Conservation (phyloP, 2,797 vertebrate genomes). For the Phoebastria nigripes region DNA sequence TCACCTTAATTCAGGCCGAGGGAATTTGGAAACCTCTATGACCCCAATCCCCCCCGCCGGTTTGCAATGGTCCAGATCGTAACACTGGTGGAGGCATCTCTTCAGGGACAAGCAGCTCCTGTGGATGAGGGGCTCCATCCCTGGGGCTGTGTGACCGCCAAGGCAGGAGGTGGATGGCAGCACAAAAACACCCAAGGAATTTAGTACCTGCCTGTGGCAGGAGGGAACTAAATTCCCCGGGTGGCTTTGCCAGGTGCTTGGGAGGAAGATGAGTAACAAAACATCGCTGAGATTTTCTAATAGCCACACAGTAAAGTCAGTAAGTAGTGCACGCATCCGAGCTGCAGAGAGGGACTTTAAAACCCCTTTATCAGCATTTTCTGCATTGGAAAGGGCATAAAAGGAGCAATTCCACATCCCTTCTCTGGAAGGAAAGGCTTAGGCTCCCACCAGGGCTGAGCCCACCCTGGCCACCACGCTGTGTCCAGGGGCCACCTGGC, state of each 20-base stretch:
- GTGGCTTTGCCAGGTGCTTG: background rate
- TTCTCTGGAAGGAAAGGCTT: background rate
- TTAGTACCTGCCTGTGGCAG: fast-evolving
- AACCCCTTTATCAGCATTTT: background rate
- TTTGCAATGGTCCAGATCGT: too few relatives aligned
- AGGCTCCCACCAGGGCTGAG: background rate
- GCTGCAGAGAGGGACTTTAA: background rate
- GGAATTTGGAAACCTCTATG: too few relatives aligned
- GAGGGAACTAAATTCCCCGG: background rate
- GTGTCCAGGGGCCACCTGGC: background rate
- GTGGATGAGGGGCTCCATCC: slow-evolving; percentile 46
- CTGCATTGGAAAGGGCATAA: background rate
- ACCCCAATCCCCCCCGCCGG: too few relatives aligned
- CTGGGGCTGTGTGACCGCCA: background rate
- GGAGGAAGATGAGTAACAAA: background rate
- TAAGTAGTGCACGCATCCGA: fast-evolving
- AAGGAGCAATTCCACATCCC: background rate
- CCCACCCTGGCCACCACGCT: background rate
- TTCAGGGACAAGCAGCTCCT: slow-evolving; percentile 81
- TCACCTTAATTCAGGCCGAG: too few relatives aligned
- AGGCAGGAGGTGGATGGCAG: background rate
- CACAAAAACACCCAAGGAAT: background rate
- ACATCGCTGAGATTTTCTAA: background rate
- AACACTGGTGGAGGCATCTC: slow-evolving; percentile 69
- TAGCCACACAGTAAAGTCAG: background rate